Evolutionary conservation across 2,113 vertebrate genomes (phyloP).

Genomic region (Zootoca vivipara): DNA sequence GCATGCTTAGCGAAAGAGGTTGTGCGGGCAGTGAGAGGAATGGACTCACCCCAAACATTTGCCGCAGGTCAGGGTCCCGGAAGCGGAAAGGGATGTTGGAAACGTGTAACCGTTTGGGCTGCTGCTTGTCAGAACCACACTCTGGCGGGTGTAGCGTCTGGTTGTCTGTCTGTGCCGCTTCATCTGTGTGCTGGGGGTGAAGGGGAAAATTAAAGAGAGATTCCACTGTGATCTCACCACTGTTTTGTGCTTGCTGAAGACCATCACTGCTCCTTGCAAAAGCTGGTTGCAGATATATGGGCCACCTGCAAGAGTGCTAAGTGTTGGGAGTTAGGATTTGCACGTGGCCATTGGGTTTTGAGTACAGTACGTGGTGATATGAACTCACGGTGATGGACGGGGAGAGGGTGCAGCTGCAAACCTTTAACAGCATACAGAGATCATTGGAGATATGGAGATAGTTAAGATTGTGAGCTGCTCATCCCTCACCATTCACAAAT

Average conservation of each 20-base stretch:
- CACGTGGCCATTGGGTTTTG: background rate
- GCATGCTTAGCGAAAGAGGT: too few species aligned
- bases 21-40: background rate
- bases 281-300: background rate
- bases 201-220: background rate
- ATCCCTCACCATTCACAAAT: background rate
- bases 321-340: background rate
- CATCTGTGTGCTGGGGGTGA: constrained; percentile 86
- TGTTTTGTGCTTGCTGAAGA: background rate
- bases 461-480: background rate
- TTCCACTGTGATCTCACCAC: background rate
- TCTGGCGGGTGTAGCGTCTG: constrained; percentile 87
- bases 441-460: too few species aligned
- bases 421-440: background rate
- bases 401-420: background rate
- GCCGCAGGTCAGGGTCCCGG: constrained; percentile 95
- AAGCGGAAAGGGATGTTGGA: constrained; percentile 99
- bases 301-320: background rate
- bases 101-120: constrained; percentile 95
- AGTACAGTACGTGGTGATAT: background rate
- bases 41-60: constrained; percentile 95
- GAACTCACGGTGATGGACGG: background rate
- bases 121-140: constrained; percentile 89
- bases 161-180: constrained; percentile 91
- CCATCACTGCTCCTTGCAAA: background rate